Conservation (phyloP, 2,113 vertebrate species). For the Clarias gariepinus region DNA sequence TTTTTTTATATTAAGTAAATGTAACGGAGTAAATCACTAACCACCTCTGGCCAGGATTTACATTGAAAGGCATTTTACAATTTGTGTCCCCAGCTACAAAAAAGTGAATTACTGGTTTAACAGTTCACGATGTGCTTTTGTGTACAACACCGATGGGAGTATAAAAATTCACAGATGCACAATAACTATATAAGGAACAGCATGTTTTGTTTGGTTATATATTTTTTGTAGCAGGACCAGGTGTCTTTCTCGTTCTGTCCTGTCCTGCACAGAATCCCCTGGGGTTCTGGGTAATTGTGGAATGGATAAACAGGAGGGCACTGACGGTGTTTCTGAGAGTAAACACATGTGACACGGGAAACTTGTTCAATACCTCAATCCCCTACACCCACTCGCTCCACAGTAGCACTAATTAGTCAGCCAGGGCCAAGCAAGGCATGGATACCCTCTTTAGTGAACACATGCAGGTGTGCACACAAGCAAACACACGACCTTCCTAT, state of each 20-base stretch:
- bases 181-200: too few species aligned
- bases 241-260: constrained; percentile 4
- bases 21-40: too few species aligned
- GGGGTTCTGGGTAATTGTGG: constrained; percentile 50
- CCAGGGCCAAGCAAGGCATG: constrained; percentile 45
- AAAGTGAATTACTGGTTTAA: not conserved
- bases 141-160: not conserved
- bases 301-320: constrained; percentile 66
- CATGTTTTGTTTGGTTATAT: too few species aligned
- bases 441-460: constrained; percentile 41
- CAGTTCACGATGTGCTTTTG: not conserved
- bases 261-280: not conserved
- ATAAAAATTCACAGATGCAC: not conserved
- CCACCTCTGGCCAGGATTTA: too few species aligned
- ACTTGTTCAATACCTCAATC: constrained; percentile 75
- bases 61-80: too few species aligned
- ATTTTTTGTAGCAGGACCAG: not conserved
- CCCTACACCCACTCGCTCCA: constrained; percentile 47
- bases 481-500: constrained; percentile 7
- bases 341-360: constrained; percentile 70
- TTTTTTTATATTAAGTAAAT: too few species aligned
- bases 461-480: constrained; percentile 27
- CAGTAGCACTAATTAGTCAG: constrained; percentile 51
- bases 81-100: too few species aligned
- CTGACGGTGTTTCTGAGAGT: constrained; percentile 68